These are phyloP conservation scores for Drosophila lacicola DNA, from an alignment of 2,888 invertebrate species.

Conservation along the genomic window DNA sequence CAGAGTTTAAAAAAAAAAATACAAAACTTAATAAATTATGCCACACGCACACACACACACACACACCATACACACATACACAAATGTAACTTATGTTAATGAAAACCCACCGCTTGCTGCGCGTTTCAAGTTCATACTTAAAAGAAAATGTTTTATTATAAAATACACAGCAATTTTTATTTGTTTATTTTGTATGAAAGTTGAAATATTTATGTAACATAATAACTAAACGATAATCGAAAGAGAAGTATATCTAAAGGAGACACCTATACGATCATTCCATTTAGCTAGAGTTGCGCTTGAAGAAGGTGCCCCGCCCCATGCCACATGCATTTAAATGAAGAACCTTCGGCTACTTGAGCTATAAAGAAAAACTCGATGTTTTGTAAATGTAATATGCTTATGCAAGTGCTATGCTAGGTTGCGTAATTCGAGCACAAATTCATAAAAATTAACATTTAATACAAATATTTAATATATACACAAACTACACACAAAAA, in stretches of 20 bases:
- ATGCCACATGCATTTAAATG: slow-evolving; percentile 63
- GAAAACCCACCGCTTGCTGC: slow-evolving; percentile 77
- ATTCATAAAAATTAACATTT: slow-evolving; percentile 24
- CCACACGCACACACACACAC: slow-evolving; percentile 16
- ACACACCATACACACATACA: background rate
- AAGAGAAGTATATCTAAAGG: slow-evolving; percentile 33
- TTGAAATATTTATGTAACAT: slow-evolving; percentile 15
- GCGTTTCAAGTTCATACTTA: slow-evolving; percentile 67
- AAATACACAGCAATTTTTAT: background rate
- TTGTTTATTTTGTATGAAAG: slow-evolving; percentile 44
- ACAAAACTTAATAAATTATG: slow-evolving; percentile 30
- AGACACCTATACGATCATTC: slow-evolving; percentile 81
- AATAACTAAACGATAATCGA: slow-evolving; percentile 18
- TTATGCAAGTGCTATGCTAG: slow-evolving; percentile 25
- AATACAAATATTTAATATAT: slow-evolving; percentile 46
- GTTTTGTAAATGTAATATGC: slow-evolving; percentile 57
- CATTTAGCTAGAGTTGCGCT: slow-evolving; percentile 71
- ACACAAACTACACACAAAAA: slow-evolving; percentile 26
- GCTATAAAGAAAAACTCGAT: slow-evolving; percentile 32
- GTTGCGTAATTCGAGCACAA: slow-evolving; percentile 26
- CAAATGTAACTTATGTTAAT: slow-evolving; percentile 44
- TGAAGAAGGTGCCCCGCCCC: slow-evolving; percentile 51
- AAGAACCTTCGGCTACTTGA: slow-evolving; percentile 67
- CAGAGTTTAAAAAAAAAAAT: slow-evolving; percentile 39
- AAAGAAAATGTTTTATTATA: slow-evolving; percentile 6